These are phyloP conservation scores for Drosophila longiperda DNA, from an alignment of 2,888 invertebrate species.

Conservation along the genomic window DNA sequence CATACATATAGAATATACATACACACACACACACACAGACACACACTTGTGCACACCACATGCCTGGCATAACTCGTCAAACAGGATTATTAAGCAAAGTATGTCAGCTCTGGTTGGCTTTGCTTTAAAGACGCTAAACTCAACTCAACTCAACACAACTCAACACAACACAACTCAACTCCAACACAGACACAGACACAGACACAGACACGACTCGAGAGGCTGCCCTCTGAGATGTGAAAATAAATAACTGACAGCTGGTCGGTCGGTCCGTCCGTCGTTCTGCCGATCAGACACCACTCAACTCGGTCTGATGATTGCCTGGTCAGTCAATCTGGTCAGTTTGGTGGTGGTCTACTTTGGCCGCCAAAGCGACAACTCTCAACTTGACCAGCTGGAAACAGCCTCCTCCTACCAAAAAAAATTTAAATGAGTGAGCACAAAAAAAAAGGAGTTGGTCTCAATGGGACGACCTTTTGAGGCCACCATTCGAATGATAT, in stretches of 20 bases:
- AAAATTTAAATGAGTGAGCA: conserved; percentile 16
- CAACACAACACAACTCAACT: conserved; percentile 1
- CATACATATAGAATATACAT: background rate
- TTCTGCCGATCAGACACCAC: background rate
- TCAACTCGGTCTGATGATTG: background rate
- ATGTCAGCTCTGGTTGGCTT: conserved; percentile 68
- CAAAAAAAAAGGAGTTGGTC: background rate
- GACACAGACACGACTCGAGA: conserved; percentile 16
- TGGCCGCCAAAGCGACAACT: conserved; percentile 7
- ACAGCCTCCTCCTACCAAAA: conserved; percentile 7
- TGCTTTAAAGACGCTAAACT: conserved; percentile 47
- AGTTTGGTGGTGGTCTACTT: conserved; percentile 41
- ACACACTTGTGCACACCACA: background rate
- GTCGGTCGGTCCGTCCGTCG: conserved; percentile 14
- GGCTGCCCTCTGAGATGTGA: conserved; percentile 36
- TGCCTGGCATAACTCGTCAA: conserved; percentile 78
- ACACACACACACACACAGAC: background rate
- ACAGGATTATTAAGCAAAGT: conserved; percentile 82
- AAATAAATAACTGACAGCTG: conserved; percentile 66
- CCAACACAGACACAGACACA: background rate
- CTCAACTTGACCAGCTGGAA: conserved; percentile 4
- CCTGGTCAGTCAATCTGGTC: conserved; percentile 44
- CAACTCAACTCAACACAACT: conserved; percentile 1
- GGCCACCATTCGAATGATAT: conserved; percentile 1
- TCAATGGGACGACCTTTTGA: conserved; percentile 34